Percentiles rank a stretch among this genome's conserved stretches.
Conservation (phyloP, 2,888 invertebrate species). For the Dolichomitus sp. region DNA sequence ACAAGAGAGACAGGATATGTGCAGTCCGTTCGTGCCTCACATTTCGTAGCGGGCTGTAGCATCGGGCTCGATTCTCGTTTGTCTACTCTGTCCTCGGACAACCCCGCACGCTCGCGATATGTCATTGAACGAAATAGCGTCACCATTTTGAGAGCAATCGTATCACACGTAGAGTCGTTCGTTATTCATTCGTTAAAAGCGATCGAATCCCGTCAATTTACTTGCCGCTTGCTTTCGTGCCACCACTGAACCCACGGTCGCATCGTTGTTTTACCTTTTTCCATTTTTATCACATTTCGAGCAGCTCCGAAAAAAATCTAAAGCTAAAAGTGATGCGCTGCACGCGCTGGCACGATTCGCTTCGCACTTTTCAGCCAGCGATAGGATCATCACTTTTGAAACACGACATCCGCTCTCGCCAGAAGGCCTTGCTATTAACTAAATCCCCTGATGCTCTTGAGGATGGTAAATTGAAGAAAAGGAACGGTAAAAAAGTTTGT, state of each 20-base stretch:
- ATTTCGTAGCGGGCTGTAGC: constrained; percentile 27
- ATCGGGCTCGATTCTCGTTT: constrained; percentile 49
- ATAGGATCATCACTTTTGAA: constrained; percentile 1
- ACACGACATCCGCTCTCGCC: background rate
- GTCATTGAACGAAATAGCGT: constrained; percentile 57
- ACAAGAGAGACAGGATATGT: constrained; percentile 25
- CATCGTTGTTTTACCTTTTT: constrained; percentile 38
- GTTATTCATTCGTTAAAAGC: constrained; percentile 64
- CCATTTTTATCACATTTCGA: constrained; percentile 40
- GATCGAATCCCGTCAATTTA: constrained; percentile 60
- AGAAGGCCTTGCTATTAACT: constrained; percentile 3
- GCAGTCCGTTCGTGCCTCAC: constrained; percentile 27
- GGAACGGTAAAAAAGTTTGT: constrained; percentile 71
- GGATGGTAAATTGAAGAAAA: constrained; percentile 75
- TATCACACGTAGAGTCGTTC: constrained; percentile 49
- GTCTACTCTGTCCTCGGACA: constrained; percentile 50
- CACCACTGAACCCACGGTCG: constrained; percentile 20
- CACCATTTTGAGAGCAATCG: constrained; percentile 58
- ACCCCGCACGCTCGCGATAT: constrained; percentile 39
- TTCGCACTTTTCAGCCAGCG: constrained; percentile 24
- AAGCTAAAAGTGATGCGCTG: constrained; percentile 25
- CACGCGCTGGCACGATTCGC: background rate
- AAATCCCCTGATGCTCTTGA: constrained; percentile 13
- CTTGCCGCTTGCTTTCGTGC: constrained; percentile 39
- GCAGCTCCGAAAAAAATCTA: background rate